Percentiles rank a stretch among this genome's conserved stretches.
phyloP scores from a whole-genome alignment of 2,888 invertebrate genomes.

The Aphodius granarius region DNA sequence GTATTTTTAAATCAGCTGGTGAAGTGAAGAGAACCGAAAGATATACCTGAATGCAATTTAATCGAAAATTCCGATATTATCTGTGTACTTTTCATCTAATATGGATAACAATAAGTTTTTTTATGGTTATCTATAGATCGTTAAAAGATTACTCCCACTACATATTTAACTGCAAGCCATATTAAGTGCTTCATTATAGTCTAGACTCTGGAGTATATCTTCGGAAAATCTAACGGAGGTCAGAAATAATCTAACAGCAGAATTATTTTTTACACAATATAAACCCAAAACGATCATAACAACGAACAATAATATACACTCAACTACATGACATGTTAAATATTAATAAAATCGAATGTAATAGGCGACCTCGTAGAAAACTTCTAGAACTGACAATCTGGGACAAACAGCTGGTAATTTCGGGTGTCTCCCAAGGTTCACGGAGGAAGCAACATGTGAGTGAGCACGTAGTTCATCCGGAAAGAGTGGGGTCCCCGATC shows the following conservation, averaged over 20 bases:
- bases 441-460: background rate
- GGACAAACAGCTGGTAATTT: background rate
- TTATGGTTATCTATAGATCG: background rate
- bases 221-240: too few species aligned
- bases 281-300: background rate
- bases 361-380: background rate
- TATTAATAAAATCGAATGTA: background rate
- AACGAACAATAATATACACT: too few species aligned
- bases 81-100: background rate
- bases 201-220: background rate
- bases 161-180: background rate
- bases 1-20: background rate
- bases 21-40: background rate
- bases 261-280: background rate
- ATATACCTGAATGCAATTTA: background rate
- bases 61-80: background rate
- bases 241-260: background rate
- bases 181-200: background rate
- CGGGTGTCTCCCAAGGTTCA: background rate
- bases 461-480: background rate
- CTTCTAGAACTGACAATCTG: background rate
- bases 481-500: background rate
- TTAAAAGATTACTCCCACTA: background rate
- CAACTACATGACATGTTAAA: too few species aligned
- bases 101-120: background rate